phyloP scores from a whole-genome alignment of 2,888 invertebrate genomes.

The Criorhina ranunculi region DNA sequence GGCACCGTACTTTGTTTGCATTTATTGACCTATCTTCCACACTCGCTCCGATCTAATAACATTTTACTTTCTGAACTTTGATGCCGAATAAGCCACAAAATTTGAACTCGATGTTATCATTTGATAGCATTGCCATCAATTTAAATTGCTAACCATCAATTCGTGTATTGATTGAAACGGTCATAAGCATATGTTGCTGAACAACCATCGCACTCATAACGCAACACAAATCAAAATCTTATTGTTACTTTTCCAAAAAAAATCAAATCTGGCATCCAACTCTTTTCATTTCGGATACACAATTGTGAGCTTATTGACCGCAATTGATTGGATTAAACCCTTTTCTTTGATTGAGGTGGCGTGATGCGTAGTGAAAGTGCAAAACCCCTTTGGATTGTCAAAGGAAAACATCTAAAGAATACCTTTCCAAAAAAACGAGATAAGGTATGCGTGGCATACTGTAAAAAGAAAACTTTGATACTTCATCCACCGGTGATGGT shows the following conservation, averaged over 20 bases:
- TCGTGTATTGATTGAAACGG: slow-evolving; percentile 27
- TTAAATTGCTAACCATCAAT: slow-evolving; percentile 21
- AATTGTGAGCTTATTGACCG: slow-evolving; percentile 63
- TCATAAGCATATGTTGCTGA: slow-evolving; percentile 58
- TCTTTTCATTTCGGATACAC: slow-evolving; percentile 5
- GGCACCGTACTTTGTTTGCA: background rate
- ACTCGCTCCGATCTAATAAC: slow-evolving; percentile 48
- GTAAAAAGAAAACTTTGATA: background rate
- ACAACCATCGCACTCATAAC: slow-evolving; percentile 17
- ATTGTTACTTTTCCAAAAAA: slow-evolving; percentile 34
- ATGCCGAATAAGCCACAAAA: slow-evolving; percentile 50
- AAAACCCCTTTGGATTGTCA: slow-evolving; percentile 53
- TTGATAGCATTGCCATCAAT: slow-evolving; percentile 35
- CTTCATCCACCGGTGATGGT: slow-evolving; percentile 4
- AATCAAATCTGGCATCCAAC: slow-evolving; percentile 39
- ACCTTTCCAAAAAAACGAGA: slow-evolving; percentile 56
- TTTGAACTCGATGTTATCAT: slow-evolving; percentile 32
- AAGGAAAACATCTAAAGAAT: slow-evolving; percentile 69
- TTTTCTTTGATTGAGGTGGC: slow-evolving; percentile 53
- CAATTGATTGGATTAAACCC: slow-evolving; percentile 73
- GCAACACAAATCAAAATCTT: slow-evolving; percentile 52
- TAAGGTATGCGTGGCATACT: slow-evolving; percentile 38
- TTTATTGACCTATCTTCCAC: slow-evolving; percentile 41
- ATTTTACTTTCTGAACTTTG: slow-evolving; percentile 23
- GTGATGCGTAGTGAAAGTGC: slow-evolving; percentile 57